Percentiles rank a stretch among this genome's conserved stretches.
Conservation (phyloP, 2,113 vertebrate species). For the Protomyctophum bolini region DNA sequence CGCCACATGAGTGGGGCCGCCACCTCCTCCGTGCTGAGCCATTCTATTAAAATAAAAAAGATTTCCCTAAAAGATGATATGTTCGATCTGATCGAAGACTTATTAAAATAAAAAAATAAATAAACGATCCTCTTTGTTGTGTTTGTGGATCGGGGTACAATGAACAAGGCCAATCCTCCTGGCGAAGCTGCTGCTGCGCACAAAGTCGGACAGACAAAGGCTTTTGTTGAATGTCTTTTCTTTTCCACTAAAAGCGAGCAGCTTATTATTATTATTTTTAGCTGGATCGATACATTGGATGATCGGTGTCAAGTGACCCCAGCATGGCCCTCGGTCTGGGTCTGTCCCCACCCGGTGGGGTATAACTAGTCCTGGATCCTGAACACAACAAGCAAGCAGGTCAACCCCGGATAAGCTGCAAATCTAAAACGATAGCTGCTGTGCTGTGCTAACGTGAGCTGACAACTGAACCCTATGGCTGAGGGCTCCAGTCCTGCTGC, state of each 20-base stretch:
- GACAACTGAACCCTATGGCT: neutral
- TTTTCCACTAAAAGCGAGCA: too few species aligned
- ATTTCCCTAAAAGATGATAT: too few species aligned
- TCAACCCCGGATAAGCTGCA: conserved; percentile 60
- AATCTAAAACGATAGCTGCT: conserved; percentile 51
- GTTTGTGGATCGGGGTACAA: conserved; percentile 44
- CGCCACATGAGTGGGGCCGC: conserved; percentile 80
- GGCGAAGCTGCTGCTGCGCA: conserved; percentile 20
- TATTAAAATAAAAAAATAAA: neutral
- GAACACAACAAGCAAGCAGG: conserved; percentile 45
- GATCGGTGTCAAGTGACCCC: too few species aligned
- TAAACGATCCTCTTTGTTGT: conserved; percentile 42
- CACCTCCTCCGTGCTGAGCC: conserved; percentile 71
- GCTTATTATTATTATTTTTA: too few species aligned
- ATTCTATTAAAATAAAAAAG: conserved; percentile 39
- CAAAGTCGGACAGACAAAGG: conserved; percentile 29
- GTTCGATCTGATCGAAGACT: too few species aligned
- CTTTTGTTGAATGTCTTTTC: conserved; percentile 3
- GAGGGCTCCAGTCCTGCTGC: neutral
- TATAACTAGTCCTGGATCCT: too few species aligned
- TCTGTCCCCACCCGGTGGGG: too few species aligned
- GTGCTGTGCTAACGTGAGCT: neutral
- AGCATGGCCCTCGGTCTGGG: too few species aligned
- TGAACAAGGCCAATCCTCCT: conserved; percentile 61
- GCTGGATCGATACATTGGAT: too few species aligned